Percentiles rank a stretch among this genome's conserved stretches.
Conservation (phyloP, 2,113 vertebrate species). For the Prinia subflava region DNA sequence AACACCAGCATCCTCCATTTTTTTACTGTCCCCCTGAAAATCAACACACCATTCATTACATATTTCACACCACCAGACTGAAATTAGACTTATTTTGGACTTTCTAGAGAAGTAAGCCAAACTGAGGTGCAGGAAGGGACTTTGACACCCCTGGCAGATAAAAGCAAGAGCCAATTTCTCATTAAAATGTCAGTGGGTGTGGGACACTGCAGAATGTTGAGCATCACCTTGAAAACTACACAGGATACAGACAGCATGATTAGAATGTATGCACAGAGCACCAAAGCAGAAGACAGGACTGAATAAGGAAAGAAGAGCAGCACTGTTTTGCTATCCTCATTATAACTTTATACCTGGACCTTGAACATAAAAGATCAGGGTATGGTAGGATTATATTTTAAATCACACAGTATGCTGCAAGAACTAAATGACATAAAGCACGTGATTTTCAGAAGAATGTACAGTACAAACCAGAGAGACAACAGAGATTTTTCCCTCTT, state of each 20-base stretch:
- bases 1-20: slow-evolving; percentile 90
- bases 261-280: not conserved
- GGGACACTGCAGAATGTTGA: not conserved
- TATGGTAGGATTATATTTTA: not conserved
- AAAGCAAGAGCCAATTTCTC: not conserved
- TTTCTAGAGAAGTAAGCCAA: not conserved
- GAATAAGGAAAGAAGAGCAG: not conserved
- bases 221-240: not conserved
- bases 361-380: not conserved
- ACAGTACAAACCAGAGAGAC: not conserved
- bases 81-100: not conserved
- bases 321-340: not conserved
- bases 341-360: not conserved
- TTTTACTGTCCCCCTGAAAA: slow-evolving; percentile 94
- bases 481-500: not conserved
- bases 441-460: not conserved
- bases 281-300: not conserved
- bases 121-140: not conserved
- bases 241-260: not conserved
- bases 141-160: not conserved
- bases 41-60: not conserved
- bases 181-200: not conserved
- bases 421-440: not conserved
- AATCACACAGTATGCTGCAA: not conserved
- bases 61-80: not conserved